Evolutionary conservation across 2,888 invertebrate species (phyloP), one percentile per base, ranked within the genome.

Genomic region (Tinea semifulvella): DNA sequence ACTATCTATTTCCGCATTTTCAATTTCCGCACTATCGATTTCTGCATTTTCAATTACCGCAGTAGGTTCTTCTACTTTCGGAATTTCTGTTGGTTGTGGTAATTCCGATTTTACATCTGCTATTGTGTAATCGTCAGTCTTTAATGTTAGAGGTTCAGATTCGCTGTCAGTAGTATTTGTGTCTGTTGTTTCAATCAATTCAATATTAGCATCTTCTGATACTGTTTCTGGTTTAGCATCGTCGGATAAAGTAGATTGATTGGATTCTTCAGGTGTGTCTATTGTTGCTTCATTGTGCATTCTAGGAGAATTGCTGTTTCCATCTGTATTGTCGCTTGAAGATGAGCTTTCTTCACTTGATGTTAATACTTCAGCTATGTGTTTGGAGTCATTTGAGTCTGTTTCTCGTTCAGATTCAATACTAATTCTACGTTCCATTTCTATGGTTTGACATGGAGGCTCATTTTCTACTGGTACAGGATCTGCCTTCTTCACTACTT

Each of bases 311-410:
- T 70, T 74, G 49, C 79, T 77, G 48, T 73, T 79, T 1, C 70
- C 70, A 61, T 77, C 76, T 46, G 71, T 77, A 44, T 75, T 77
- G 44, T 77, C 80, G 61, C 76, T 77, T 8, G 76, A 76, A 22
- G 75, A 75, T 16, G 76, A 79, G 52, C 74, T 79, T 51, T 77
- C 77, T 52, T 79, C 80, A 56, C 74, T 77, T 26, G 77, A 74
- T 35, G 71, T 69, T 38, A 63, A 68, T 1, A 72, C 63, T 56
- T 79, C 77, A 46, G 68, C 63, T 43, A 67, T 61, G 11, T 61
- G 57, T 55, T 75, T 75, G 10, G 60, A 53, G 36, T 79, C 76
- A 46, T 51, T 53, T 42, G 50, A 56, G 3, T 31, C 31, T 13
- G 13, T 14, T 31, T 72, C 63, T 58, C n/a, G 31, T 31, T 38